Evolutionary conservation across 2,888 invertebrate genomes (phyloP), one percentile per base, ranked within the genome.

Genomic region (Galerucella calmariensis): DNA sequence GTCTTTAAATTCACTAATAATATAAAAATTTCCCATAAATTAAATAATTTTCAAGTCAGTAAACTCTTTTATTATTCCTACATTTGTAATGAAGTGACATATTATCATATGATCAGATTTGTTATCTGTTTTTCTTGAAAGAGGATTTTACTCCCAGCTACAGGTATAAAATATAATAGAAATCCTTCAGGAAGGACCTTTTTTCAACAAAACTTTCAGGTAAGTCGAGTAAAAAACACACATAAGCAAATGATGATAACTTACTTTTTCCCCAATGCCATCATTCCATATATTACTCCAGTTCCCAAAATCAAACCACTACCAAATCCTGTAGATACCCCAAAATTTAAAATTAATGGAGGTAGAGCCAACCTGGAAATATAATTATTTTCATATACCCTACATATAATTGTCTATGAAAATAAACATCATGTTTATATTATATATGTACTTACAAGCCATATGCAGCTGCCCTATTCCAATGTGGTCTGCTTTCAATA

Each of bases 241-340:
- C n/a, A 27, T 2, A 20, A 46, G 46, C 8, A 62, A 74, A 73
- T 61, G 9, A 35, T 35, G 35, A 35, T 20, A 74, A 94, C 96
- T 94, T 89, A 97, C 97, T 98, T 98, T 89, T 93, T 96, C 79
- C 98, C 98, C 78, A 98, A 90, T 69, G 97, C 94, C 95, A 98
- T 96, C 92, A 97, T 93, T 82, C 97, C 97, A 87, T 98, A 98
- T 74, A 97, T 89, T 77, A 95, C 91, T 73, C 97, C 98, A 72
- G 97, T 95, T 35, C 90, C 92, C 87, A 98, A 95, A 84, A 98
- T 94, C 78, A 96, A 88, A 20, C 96, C 96, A 87, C 95, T 94
- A 79, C 97, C 97, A 85, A 98, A 92, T 85, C 96, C 89, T 79
- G 94, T 95, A 84, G 92, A 91, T 77, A 95, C 78, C 62, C 92